Conservation (phyloP, 30 jellyfish, hydroid and myxozoan species). For the Sanderia malayensis region DNA sequence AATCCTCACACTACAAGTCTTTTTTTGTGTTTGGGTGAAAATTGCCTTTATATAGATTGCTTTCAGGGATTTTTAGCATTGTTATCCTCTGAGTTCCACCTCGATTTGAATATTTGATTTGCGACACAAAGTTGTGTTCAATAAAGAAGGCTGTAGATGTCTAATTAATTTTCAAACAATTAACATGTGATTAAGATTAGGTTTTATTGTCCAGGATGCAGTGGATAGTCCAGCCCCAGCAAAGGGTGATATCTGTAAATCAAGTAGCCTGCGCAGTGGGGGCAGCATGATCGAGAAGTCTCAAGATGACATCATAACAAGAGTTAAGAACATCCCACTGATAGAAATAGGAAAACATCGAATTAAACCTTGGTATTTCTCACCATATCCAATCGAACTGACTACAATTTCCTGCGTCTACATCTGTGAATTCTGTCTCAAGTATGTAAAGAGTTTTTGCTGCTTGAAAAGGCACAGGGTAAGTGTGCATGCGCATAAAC, state of each 20-base stretch:
- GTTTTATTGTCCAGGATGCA: constrained; percentile 55
- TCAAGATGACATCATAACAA: constrained; percentile 93
- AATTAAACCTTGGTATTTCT: constrained; percentile 99
- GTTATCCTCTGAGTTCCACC: too few species aligned
- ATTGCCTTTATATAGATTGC: too few species aligned
- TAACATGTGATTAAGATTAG: too few species aligned
- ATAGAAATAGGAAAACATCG: constrained; percentile 96
- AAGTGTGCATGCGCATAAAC: constrained; percentile 20
- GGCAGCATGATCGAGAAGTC: constrained; percentile 93
- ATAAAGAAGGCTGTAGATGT: too few species aligned
- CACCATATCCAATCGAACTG: constrained; percentile 97
- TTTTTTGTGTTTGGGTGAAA: too few species aligned
- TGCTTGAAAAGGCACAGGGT: constrained; percentile 96
- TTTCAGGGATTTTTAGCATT: too few species aligned
- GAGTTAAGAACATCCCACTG: constrained; percentile 92
- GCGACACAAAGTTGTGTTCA: too few species aligned
- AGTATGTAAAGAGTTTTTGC: constrained; percentile 77
- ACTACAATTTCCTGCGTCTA: constrained; percentile 72
- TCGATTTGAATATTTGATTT: too few species aligned
- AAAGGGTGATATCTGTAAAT: constrained; percentile 78
- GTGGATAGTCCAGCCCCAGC: constrained; percentile 80
- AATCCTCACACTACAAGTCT: too few species aligned
- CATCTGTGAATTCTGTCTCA: constrained; percentile 97
- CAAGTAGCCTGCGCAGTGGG: constrained; percentile 85
- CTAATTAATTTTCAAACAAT: too few species aligned